Percentiles rank a stretch among this genome's conserved stretches.
Conservation (phyloP, 2,113 vertebrate species). For the Pterocles burchelli region DNA sequence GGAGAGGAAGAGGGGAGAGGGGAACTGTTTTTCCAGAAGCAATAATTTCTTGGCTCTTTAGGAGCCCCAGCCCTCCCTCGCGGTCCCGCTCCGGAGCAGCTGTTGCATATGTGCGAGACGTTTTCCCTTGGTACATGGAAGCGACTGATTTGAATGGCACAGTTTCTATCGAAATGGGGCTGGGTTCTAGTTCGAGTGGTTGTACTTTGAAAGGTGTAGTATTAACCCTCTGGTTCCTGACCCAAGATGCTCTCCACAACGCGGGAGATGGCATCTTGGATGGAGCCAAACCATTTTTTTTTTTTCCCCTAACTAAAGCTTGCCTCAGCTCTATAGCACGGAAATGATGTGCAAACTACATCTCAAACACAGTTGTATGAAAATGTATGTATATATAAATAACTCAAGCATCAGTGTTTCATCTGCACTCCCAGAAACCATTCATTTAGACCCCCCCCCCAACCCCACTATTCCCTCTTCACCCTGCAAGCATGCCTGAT, state of each 20-base stretch:
- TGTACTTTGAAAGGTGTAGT: conserved; percentile 32
- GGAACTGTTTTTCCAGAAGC: conserved; percentile 12
- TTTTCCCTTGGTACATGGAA: conserved; percentile 55
- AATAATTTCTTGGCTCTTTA: neutral
- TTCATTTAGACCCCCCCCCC: neutral
- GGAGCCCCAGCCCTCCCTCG: neutral
- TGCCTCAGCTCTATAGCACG: neutral
- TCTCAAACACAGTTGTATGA: neutral
- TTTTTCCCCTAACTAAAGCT: neutral
- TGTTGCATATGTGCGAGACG: neutral
- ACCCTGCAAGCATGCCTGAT: neutral
- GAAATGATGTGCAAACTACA: neutral
- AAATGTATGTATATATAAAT: neutral
- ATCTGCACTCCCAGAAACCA: neutral
- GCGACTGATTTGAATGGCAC: conserved; percentile 72
- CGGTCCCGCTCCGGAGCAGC: neutral
- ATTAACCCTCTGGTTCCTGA: conserved; percentile 56
- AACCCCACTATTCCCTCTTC: neutral
- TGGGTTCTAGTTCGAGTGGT: neutral
- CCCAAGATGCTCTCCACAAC: neutral
- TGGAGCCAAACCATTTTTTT: conserved; percentile 3
- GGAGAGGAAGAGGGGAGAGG: neutral
- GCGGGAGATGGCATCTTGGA: neutral
- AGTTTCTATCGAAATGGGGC: conserved; percentile 22
- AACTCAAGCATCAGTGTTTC: neutral